Evolutionary conservation across 2,888 invertebrate genomes (phyloP).

Genomic region (Drosophila fungiperda): DNA sequence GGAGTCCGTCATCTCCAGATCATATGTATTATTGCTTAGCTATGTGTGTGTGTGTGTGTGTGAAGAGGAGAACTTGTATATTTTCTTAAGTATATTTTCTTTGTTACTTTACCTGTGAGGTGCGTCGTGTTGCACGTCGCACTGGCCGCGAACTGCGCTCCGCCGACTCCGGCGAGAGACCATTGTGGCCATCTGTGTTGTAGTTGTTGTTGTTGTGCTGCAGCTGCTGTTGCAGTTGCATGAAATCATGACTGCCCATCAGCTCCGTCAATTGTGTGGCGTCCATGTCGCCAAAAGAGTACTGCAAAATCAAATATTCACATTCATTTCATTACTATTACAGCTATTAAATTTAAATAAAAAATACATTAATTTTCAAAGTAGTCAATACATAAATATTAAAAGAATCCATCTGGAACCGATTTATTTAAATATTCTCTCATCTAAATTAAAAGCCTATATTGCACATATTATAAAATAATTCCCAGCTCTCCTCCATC

Average conservation of each 20-base stretch:
- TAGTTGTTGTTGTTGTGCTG: constrained; percentile 76
- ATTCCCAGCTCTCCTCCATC: background rate
- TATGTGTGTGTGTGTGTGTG: constrained; percentile 36
- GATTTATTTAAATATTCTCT: background rate
- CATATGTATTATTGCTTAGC: constrained; percentile 84
- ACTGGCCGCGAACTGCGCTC: constrained; percentile 82
- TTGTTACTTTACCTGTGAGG: constrained; percentile 78
- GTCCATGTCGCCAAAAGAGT: constrained; percentile 63
- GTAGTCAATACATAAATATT: background rate
- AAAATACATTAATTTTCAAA: background rate
- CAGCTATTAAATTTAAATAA: background rate
- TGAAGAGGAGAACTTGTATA: background rate
- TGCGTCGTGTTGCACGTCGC: constrained; percentile 81
- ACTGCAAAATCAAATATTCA: constrained; percentile 18
- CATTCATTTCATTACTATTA: background rate
- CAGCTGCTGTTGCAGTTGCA: constrained; percentile 76
- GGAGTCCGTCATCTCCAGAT: constrained; percentile 85
- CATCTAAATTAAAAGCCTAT: too few relatives aligned
- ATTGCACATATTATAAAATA: background rate
- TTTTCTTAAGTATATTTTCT: background rate
- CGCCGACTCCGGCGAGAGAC: constrained; percentile 74
- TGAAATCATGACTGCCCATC: constrained; percentile 78
- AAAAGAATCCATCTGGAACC: background rate
- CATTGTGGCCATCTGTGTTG: constrained; percentile 72
- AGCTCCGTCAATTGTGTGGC: constrained; percentile 77